phyloP scores from a whole-genome alignment of 2,113 vertebrate genomes.

The Gorsachius goisagi region DNA sequence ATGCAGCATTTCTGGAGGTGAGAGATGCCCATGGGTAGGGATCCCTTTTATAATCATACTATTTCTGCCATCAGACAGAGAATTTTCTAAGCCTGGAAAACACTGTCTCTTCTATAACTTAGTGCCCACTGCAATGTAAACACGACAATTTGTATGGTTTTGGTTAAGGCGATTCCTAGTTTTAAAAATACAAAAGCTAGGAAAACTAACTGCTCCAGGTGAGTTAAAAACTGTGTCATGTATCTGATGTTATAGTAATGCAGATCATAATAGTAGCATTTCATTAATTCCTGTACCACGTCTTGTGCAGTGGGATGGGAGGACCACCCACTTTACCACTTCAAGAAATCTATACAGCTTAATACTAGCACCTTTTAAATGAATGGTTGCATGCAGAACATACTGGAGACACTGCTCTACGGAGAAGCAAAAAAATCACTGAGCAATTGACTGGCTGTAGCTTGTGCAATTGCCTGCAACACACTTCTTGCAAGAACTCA shows the following conservation, averaged over 20 bases:
- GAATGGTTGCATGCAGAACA: background rate
- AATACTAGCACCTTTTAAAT: background rate
- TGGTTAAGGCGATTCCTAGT: background rate
- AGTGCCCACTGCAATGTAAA: background rate
- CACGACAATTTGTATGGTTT: background rate
- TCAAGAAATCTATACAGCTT: background rate
- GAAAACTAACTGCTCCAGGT: background rate
- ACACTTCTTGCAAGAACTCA: background rate
- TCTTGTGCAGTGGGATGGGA: background rate
- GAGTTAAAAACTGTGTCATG: background rate
- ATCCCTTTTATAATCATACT: background rate
- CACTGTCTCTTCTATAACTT: background rate
- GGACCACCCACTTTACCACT: background rate
- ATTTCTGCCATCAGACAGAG: background rate
- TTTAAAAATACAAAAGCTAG: background rate
- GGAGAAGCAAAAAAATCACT: background rate
- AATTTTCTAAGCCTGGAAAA: background rate
- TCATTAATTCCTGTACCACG: background rate
- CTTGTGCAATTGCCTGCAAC: background rate
- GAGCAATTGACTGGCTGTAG: background rate
- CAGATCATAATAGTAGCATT: background rate
- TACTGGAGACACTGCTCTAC: background rate
- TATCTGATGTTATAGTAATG: background rate
- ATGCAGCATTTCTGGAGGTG: background rate
- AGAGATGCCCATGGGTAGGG: background rate